phyloP scores from a whole-genome alignment of 2,888 invertebrate genomes.

The Temnothorax unifasciatus region DNA sequence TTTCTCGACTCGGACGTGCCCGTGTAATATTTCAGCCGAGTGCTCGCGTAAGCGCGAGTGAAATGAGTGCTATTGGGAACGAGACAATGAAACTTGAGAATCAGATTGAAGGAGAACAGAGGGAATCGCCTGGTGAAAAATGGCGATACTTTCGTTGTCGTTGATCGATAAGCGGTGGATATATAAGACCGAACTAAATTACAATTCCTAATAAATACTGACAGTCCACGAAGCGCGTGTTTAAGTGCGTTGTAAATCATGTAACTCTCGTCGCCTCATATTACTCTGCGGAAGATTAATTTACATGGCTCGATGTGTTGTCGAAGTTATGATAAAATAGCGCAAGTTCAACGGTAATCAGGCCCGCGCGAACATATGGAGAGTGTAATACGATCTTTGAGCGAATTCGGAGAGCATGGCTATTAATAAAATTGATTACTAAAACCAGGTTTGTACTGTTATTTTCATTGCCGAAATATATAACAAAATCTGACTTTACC shows the following conservation, averaged over 20 bases:
- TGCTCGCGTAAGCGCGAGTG: neutral
- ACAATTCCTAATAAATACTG: slow-evolving; percentile 14
- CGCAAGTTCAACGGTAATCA: slow-evolving; percentile 6
- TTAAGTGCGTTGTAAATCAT: slow-evolving; percentile 33
- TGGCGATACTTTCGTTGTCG: neutral
- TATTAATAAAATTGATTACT: slow-evolving; percentile 52
- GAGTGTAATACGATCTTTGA: slow-evolving; percentile 37
- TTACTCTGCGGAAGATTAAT: slow-evolving; percentile 41
- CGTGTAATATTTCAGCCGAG: neutral
- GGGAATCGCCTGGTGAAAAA: neutral
- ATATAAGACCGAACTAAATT: slow-evolving; percentile 31
- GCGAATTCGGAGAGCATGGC: slow-evolving; percentile 17
- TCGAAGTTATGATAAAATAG: slow-evolving; percentile 38
- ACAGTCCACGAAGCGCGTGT: slow-evolving; percentile 1
- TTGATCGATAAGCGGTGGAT: neutral
- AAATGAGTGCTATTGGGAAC: slow-evolving; percentile 17
- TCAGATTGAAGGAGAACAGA: neutral
- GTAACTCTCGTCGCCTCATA: slow-evolving; percentile 42
- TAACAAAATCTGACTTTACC: slow-evolving; percentile 76
- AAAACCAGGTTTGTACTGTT: slow-evolving; percentile 53
- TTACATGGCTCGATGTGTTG: slow-evolving; percentile 29
- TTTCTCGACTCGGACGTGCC: neutral
- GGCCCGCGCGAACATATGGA: neutral
- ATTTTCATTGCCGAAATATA: slow-evolving; percentile 63
- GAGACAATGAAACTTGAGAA: slow-evolving; percentile 6